Conservation (phyloP, 1,140 invertebrate genomes). For the Sycobia sp. region DNA sequence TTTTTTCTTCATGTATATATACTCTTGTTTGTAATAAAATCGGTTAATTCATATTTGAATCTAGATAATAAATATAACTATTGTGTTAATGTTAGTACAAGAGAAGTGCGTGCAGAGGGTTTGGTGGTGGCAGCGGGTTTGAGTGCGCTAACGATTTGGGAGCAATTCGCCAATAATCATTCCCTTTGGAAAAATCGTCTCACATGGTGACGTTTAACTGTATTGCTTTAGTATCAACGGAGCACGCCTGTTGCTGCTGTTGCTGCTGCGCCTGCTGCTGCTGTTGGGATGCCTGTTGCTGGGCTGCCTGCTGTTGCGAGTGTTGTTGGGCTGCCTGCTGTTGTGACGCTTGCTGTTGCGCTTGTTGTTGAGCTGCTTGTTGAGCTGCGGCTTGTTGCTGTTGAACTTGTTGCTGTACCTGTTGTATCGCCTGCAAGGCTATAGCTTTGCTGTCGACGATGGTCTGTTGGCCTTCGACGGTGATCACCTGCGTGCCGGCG, state of each 20-base stretch:
- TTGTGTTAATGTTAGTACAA: conserved; percentile 59
- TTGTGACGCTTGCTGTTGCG: conserved; percentile 45
- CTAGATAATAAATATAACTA: conserved; percentile 62
- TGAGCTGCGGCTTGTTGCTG: conserved; percentile 1
- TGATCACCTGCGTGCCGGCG: conserved; percentile 21
- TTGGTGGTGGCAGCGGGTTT: conserved; percentile 53
- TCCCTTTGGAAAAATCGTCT: conserved; percentile 52
- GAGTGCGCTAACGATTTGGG: conserved; percentile 39
- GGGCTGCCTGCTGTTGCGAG: conserved; percentile 44
- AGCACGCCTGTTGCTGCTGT: conserved; percentile 55
- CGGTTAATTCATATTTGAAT: conserved; percentile 54
- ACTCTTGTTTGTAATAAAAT: conserved; percentile 60
- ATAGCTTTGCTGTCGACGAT: conserved; percentile 42
- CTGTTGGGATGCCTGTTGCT: conserved; percentile 52
- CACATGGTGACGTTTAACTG: conserved; percentile 62
- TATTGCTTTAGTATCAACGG: conserved; percentile 61
- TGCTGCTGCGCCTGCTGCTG: conserved; percentile 55
- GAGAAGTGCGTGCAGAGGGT: conserved; percentile 59
- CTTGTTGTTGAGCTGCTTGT: conserved; percentile 46
- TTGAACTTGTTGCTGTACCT: conserved; percentile 46
- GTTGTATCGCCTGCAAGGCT: conserved; percentile 43
- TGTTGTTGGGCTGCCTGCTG: conserved; percentile 53
- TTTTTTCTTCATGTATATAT: conserved; percentile 53
- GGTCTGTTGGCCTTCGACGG: conserved; percentile 13
- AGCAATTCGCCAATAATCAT: conserved; percentile 47